Percentiles rank a stretch among this genome's conserved stretches.
phyloP scores from a whole-genome alignment of 2,113 vertebrate genomes.

The Mus musculus region DNA sequence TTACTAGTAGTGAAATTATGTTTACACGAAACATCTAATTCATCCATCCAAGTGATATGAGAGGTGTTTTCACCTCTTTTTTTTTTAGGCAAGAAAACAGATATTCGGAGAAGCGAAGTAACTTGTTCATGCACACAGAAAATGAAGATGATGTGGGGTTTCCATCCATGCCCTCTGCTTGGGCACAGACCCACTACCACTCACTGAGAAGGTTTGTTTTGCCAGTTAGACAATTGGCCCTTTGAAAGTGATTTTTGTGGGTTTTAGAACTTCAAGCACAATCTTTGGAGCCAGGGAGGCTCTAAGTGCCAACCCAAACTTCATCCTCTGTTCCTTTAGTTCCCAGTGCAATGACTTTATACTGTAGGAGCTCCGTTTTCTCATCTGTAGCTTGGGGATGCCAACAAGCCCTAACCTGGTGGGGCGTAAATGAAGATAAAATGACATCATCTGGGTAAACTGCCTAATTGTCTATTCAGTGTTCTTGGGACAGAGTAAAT shows the following conservation, averaged over 20 bases:
- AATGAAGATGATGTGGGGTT: not conserved
- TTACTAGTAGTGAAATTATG: not conserved
- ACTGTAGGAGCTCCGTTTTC: not conserved
- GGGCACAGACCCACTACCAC: not conserved
- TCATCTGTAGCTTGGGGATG: not conserved
- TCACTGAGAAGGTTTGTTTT: not conserved
- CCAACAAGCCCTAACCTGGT: not conserved
- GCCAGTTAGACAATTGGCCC: not conserved
- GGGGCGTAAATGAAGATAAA: constrained; percentile 13
- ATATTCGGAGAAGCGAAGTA: not conserved
- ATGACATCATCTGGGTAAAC: not conserved
- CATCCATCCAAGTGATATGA: not conserved
- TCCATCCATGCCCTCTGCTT: not conserved
- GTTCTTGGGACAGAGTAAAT: not conserved
- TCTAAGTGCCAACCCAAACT: not conserved
- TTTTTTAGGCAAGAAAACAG: not conserved
- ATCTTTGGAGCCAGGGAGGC: not conserved
- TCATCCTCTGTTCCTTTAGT: not conserved
- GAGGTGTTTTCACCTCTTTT: not conserved
- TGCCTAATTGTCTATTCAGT: not conserved
- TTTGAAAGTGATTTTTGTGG: not conserved
- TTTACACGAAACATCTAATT: not conserved
- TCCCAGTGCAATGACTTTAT: not conserved
- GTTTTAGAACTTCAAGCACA: not conserved
- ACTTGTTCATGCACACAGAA: not conserved